phyloP scores from a whole-genome alignment of 1,140 invertebrate genomes.

The Coptotermes formosanus region DNA sequence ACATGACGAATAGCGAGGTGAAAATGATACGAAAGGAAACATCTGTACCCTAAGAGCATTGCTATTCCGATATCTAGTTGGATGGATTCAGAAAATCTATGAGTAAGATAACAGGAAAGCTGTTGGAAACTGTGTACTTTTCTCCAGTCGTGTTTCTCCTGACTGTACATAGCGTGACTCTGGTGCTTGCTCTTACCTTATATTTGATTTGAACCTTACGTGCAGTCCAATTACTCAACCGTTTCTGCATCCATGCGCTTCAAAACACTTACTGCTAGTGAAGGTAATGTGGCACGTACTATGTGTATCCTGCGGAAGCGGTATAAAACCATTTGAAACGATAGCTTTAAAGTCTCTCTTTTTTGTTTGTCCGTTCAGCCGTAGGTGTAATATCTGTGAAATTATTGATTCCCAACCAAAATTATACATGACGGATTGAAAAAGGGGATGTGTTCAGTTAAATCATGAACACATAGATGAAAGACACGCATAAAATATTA shows the following conservation, averaged over 20 bases:
- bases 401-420: neutral
- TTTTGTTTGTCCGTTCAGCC: neutral
- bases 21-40: no score
- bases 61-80: no score
- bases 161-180: neutral
- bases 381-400: neutral
- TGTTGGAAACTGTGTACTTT: no score
- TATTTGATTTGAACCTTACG: neutral
- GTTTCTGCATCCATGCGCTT: neutral
- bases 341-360: neutral
- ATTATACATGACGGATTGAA: neutral
- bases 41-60: no score
- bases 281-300: neutral
- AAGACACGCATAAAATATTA: no score
- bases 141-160: neutral
- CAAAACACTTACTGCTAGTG: neutral
- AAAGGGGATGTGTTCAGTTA: no score
- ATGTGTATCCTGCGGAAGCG: neutral
- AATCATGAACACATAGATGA: no score
- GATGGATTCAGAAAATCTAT: no score
- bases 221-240: neutral
- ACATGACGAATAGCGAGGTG: no score
- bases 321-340: neutral
- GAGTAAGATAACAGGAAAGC: no score
- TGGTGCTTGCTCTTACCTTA: neutral